Conservation (phyloP, 2,888 invertebrate genomes). For the Hymenopus coronatus region DNA sequence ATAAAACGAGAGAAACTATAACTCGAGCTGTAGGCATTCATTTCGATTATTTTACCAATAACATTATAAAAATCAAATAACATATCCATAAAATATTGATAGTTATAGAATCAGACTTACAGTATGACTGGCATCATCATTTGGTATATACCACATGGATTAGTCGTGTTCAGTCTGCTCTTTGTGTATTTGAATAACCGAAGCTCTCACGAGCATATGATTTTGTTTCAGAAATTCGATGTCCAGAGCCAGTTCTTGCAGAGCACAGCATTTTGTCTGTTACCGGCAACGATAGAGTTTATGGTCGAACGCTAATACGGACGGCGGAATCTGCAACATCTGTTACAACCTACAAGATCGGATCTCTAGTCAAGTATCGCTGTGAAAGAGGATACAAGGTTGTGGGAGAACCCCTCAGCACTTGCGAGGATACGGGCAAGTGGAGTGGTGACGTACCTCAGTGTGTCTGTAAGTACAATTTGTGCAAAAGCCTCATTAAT, state of each 20-base stretch:
- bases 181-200: not conserved
- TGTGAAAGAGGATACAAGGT: conserved; percentile 89
- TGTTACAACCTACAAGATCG: conserved; percentile 76
- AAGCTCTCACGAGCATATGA: not conserved
- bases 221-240: conserved; percentile 71
- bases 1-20: too few species aligned
- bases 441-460: conserved; percentile 83
- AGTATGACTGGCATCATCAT: not conserved
- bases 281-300: conserved; percentile 87
- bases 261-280: conserved; percentile 84
- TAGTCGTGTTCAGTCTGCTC: not conserved
- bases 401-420: conserved; percentile 77
- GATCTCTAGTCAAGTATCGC: conserved; percentile 81
- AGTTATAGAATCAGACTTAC: too few species aligned
- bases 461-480: conserved; percentile 76
- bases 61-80: too few species aligned
- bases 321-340: conserved; percentile 67
- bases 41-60: too few species aligned
- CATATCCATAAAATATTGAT: too few species aligned
- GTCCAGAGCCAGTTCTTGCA: conserved; percentile 77
- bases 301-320: conserved; percentile 76
- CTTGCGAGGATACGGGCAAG: conserved; percentile 79
- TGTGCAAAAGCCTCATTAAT: too few species aligned
- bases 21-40: too few species aligned
- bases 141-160: not conserved